These are phyloP conservation scores for Siderastrea siderea DNA, from an alignment of 92 coral and sea anemone species.

Conservation along the genomic window DNA sequence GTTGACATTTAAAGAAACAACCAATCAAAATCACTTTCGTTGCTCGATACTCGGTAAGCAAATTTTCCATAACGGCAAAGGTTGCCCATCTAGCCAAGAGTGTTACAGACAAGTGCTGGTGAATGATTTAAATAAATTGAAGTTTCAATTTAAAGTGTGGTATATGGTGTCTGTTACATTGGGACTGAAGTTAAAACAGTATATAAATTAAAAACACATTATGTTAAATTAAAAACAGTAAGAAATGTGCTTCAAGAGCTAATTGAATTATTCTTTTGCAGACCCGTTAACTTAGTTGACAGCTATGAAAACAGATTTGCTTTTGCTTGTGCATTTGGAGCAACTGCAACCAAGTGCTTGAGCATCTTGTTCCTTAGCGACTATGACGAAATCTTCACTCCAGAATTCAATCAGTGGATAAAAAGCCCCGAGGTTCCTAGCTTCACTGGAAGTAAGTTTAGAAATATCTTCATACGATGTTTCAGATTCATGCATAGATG, in stretches of 20 bases:
- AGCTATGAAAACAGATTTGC: conserved; percentile 84
- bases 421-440: conserved; percentile 40
- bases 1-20: no score
- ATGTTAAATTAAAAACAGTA: no score
- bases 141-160: no score
- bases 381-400: conserved; percentile 40
- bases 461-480: no score
- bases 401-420: conserved; percentile 8
- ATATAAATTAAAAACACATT: neutral
- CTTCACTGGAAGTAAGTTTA: conserved; percentile 70
- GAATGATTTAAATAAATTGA: neutral
- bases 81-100: no score
- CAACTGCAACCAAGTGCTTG: conserved; percentile 73
- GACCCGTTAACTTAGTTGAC: conserved; percentile 91
- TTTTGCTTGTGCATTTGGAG: conserved; percentile 90
- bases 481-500: no score
- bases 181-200: no score
- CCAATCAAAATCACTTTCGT: no score
- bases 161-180: no score
- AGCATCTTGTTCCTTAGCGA: conserved; percentile 49
- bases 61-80: no score
- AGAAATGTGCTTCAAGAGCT: neutral
- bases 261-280: conserved; percentile 22
- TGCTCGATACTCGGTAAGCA: no score
- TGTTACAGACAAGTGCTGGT: neutral